Conservation (phyloP, 2,888 invertebrate genomes). For the Melipona bicolor region DNA sequence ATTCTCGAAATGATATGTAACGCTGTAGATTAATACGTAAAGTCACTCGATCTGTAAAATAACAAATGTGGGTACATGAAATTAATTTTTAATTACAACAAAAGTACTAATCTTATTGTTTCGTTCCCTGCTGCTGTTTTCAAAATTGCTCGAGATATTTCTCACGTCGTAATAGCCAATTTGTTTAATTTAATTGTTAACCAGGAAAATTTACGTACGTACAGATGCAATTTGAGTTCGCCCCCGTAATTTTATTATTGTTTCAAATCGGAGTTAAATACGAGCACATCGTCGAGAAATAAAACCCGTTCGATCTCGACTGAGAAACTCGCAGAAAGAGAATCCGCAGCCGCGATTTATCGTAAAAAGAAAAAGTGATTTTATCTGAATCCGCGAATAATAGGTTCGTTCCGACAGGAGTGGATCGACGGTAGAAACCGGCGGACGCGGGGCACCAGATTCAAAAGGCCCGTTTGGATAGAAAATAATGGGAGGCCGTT, state of each 20-base stretch:
- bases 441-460: slow-evolving; percentile 55
- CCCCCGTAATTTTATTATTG: neutral
- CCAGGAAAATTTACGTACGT: too few relatives aligned
- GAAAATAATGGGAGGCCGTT: slow-evolving; percentile 69
- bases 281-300: neutral
- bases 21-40: neutral
- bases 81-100: too few relatives aligned
- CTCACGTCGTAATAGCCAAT: too few relatives aligned
- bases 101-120: too few relatives aligned
- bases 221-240: too few relatives aligned
- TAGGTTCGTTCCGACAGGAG: slow-evolving; percentile 43
- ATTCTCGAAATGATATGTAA: neutral
- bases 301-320: neutral
- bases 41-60: neutral
- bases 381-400: slow-evolving; percentile 64
- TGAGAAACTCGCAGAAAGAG: neutral
- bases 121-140: too few relatives aligned
- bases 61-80: too few relatives aligned
- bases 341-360: slow-evolving; percentile 24
- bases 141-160: too few relatives aligned
- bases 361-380: slow-evolving; percentile 39
- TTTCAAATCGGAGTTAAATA: neutral
- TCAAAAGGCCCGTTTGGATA: slow-evolving; percentile 68
- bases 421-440: slow-evolving; percentile 30
- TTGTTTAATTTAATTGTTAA: too few relatives aligned